Evolutionary conservation across 2,888 invertebrate species (phyloP).

Genomic region (Andrena chrysosceles): DNA sequence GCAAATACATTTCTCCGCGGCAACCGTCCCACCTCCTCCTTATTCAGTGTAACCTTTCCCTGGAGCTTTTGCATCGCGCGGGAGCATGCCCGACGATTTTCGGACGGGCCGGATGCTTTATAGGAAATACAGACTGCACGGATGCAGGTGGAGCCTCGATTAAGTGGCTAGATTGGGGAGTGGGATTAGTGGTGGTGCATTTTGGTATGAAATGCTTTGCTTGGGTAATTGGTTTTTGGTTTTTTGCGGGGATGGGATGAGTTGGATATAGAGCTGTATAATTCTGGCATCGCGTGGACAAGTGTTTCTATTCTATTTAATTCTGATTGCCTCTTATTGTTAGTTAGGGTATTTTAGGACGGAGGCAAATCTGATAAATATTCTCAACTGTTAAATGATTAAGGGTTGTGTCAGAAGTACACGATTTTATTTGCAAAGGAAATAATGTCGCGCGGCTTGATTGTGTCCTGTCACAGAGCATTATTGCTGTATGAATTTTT

Average conservation of each 20-base stretch:
- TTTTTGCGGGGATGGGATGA: neutral
- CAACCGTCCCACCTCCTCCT: neutral
- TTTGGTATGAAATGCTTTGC: neutral
- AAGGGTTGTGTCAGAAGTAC: no score
- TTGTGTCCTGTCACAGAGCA: no score
- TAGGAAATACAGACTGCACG: neutral
- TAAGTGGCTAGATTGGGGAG: neutral
- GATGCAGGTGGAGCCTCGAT: neutral
- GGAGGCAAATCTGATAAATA: no score
- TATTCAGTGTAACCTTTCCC: neutral
- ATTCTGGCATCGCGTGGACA: no score
- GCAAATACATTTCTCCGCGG: constrained; percentile 4
- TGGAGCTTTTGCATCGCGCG: no score
- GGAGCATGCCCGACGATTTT: neutral
- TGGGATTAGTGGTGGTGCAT: neutral
- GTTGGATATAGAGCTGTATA: no score
- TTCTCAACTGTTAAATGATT: no score
- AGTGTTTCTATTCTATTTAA: no score
- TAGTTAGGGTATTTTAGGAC: no score
- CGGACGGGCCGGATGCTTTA: neutral
- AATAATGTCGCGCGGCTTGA: no score
- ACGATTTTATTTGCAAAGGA: no score
- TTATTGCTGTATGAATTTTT: neutral
- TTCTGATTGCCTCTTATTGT: no score
- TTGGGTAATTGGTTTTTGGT: neutral